These are phyloP conservation scores for Diaperis boleti DNA, from an alignment of 2,888 invertebrate genomes.

Conservation along the genomic window DNA sequence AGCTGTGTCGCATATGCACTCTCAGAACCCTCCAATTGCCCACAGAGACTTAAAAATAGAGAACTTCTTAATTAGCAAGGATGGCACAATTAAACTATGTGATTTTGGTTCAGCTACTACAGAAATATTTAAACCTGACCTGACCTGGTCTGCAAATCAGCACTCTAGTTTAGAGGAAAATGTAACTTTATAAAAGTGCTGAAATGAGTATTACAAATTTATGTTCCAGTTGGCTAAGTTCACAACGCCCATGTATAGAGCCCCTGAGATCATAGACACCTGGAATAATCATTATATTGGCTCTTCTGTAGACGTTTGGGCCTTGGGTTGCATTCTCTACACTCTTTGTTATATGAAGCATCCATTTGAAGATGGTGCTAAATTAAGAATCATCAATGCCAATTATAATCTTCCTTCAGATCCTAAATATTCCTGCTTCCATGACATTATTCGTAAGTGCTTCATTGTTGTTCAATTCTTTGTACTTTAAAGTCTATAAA, in stretches of 20 bases:
- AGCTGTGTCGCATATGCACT: constrained; percentile 95
- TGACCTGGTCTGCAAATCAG: constrained; percentile 93
- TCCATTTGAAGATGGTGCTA: constrained; percentile 97
- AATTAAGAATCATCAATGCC: constrained; percentile 95
- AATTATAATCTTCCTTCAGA: constrained; percentile 91
- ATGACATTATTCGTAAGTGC: constrained; percentile 87
- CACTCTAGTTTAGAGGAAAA: constrained; percentile 93
- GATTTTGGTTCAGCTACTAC: constrained; percentile 97
- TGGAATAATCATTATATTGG: constrained; percentile 97
- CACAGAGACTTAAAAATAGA: constrained; percentile 97
- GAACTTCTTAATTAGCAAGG: constrained; percentile 89
- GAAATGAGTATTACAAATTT: neutral
- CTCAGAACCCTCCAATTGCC: constrained; percentile 88
- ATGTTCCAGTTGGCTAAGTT: constrained; percentile 74
- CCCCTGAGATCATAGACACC: constrained; percentile 98
- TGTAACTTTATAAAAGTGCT: constrained; percentile 66
- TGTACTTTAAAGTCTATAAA: too few relatives aligned
- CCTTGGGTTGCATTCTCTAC: constrained; percentile 95
- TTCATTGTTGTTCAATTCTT: constrained; percentile 38
- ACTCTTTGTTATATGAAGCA: constrained; percentile 93
- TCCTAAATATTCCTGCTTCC: constrained; percentile 84
- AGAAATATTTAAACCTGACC: constrained; percentile 84
- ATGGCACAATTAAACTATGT: constrained; percentile 92
- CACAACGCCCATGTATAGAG: constrained; percentile 95
- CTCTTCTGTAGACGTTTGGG: constrained; percentile 94